Evolutionary conservation across 2,797 vertebrate species (phyloP), one percentile per base, ranked within the genome.

Genomic region (Margarornis squamiger): DNA sequence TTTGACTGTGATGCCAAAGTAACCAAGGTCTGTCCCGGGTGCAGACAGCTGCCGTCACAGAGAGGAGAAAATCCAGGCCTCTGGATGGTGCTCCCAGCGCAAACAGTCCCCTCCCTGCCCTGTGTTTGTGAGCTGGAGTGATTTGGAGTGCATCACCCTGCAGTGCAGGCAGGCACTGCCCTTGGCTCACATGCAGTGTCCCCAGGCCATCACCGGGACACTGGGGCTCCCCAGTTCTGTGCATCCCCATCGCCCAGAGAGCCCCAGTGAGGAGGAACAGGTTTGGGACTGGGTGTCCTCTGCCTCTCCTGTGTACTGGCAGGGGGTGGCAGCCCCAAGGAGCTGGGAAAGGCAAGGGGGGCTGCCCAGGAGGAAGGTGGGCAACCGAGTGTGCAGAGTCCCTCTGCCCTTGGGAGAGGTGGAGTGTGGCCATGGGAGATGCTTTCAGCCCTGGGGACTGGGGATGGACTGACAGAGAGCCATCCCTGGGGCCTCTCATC

Each of bases 161-260:
- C 70, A n/a, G 63, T 0, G 9, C 30, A 14, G 78, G 61, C 76
- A 14, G 62, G 7, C 27, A 48, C 62, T 86, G 80, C 77, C 72
- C 67, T 27, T 17, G 55, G 88, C 66, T 52, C 8, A 0, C 39
- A 7, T 4, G 2, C 3, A 2, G n/a, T 0, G 11, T 24, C 52
- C 73, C 54, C 0, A 1, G 1, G 51, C 16, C 0, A 0, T 20
- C 52, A 3, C 3, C 1, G 1, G 54, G 45, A 30, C 3, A 32
- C n/a, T 0, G 0, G 10, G 0, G 20, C 27, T 13, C 55, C 26
- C 7, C 32, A 11, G 29, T n/a, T 3, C 30, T 30, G 23, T 6
- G 32, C 45, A n/a, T 29, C 38, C 63, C 34, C 59, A 11, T 1
- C 0, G 0, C 41, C 43, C 14, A 2, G 24, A 59, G 13, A 70